Base-by-base conservation (phyloP, 2,888 invertebrate species). In the Sylvicola cinctus region DNA sequence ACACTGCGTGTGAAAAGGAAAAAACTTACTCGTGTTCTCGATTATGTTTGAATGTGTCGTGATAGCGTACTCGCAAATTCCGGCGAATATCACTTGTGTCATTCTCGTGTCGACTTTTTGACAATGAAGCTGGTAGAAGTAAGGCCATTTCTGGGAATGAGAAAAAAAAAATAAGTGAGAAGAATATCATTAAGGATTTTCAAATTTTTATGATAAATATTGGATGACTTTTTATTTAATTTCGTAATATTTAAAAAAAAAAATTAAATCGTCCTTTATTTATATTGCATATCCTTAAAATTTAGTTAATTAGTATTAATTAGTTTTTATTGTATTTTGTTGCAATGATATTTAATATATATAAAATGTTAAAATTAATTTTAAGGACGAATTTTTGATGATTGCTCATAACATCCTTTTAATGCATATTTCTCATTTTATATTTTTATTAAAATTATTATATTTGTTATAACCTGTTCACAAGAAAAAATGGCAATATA, bases 21-120 rank as follows among this genome's bases (percentile, higher is more conserved):
- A 15, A 13, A 16, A 56, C 58, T 56, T 45, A 58, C 58, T 58
- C 57, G 36, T 56, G 54, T 39, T 56, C 54, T 32, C 54, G 49
- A 41, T 52, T 52, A 39, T 52, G 49, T 44, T 75, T 75, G 10
- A 74, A 74, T 43, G 77, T 74, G 42, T 78, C 73, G 13, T 73
- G 74, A 54, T 80, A 77, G 42, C 74, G 68, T 40, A 78, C 58
- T 31, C 76, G 68, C 41, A 84, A 63, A 56, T 84, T 85, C 49
- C 74, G 73, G 43, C 83, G 65, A 45, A 81, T 80, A 51, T 83
- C 83, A 47, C 70, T 74, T 35, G 76, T 79, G 38, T 78, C 78
- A 53, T 84, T 83, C 35, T 73, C 70, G 47, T 74, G 74, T 34
- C 79, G 72, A 50, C 71, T 75, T 43, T 71, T 70, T 10, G 81